phyloP scores from a whole-genome alignment of 2,113 vertebrate species.

The Marmota monax region DNA sequence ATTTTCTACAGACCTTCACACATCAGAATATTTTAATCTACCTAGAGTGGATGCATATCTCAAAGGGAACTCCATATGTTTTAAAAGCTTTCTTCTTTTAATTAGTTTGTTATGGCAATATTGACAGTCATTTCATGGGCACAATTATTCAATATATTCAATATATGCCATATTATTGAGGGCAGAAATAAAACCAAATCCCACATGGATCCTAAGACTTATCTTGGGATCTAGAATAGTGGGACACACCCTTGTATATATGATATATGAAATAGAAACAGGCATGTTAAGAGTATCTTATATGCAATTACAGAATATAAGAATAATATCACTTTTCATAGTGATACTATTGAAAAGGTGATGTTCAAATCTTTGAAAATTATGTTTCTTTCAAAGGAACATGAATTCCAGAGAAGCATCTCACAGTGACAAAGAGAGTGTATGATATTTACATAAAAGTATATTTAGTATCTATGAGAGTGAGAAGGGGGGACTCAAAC shows the following conservation, averaged over 20 bases:
- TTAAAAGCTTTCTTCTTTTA: constrained; percentile 25
- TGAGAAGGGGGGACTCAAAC: background rate
- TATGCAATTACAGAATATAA: background rate
- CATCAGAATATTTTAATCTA: background rate
- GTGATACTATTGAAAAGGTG: background rate
- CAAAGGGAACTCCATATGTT: background rate
- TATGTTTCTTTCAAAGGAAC: background rate
- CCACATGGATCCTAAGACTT: background rate
- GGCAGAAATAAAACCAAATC: background rate
- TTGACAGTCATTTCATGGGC: background rate
- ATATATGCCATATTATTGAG: background rate
- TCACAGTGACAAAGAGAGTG: background rate
- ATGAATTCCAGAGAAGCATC: background rate
- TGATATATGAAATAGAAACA: background rate
- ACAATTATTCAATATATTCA: background rate
- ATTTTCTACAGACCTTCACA: too few relatives aligned
- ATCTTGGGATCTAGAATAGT: background rate
- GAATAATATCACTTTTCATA: background rate
- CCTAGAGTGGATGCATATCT: background rate
- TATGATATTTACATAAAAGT: background rate
- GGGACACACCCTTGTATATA: background rate
- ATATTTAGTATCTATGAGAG: background rate
- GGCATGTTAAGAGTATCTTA: background rate
- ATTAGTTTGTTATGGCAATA: background rate
- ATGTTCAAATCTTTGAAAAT: background rate